phyloP scores from a whole-genome alignment of 2,797 vertebrate species.

The Corythornis leucogaster region DNA sequence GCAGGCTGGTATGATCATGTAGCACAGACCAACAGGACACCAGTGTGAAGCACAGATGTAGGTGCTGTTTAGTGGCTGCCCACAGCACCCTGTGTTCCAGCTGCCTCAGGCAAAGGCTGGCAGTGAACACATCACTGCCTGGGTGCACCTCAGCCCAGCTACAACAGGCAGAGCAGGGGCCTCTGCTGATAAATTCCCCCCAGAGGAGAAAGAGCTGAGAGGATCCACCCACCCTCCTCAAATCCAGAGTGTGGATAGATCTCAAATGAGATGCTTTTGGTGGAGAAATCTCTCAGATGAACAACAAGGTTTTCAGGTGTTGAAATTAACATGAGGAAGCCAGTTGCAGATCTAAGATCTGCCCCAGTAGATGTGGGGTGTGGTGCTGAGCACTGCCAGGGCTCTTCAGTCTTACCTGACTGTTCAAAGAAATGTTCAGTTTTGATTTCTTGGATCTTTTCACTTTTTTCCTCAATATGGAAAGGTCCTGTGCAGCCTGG shows the following conservation, averaged over 20 bases:
- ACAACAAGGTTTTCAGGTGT: background rate
- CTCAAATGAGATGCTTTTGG: background rate
- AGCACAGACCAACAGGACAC: background rate
- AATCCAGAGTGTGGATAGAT: background rate
- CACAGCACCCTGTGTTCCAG: background rate
- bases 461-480: constrained; percentile 51
- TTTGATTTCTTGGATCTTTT: constrained; percentile 17
- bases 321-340: background rate
- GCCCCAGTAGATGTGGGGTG: accelerated
- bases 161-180: background rate
- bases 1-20: accelerated
- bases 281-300: background rate
- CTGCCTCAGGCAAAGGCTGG: background rate
- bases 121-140: background rate
- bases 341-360: background rate
- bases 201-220: background rate
- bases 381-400: background rate
- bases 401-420: constrained; percentile 78
- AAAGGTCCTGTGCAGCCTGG: constrained; percentile 79
- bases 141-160: accelerated
- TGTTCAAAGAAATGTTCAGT: constrained; percentile 77
- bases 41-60: background rate
- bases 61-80: background rate
- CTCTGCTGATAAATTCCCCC: background rate
- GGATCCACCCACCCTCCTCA: background rate